phyloP scores from a whole-genome alignment of 23 tunicate genomes.

The Halocynthia roretzi region DNA sequence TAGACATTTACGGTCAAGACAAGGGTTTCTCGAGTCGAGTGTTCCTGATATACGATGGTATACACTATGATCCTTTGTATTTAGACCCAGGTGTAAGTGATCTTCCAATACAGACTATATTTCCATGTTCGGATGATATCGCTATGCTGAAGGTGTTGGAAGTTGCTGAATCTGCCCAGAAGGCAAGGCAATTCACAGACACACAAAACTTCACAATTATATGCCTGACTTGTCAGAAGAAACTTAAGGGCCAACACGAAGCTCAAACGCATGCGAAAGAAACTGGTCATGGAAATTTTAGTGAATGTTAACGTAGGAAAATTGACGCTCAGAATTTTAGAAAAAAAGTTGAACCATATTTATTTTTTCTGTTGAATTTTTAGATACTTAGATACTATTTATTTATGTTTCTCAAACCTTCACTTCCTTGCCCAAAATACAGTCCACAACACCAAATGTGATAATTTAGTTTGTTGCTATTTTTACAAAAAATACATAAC shows the following conservation, averaged over 20 bases:
- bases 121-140: slow-evolving; percentile 44
- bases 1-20: slow-evolving; percentile 80
- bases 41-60: slow-evolving; percentile 82
- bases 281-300: slow-evolving; percentile 91
- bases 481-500: too few species aligned
- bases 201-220: slow-evolving; percentile 53
- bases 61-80: slow-evolving; percentile 85
- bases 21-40: slow-evolving; percentile 37
- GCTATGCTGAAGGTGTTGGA: slow-evolving; percentile 48
- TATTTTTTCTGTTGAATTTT: too few species aligned
- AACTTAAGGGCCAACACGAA: slow-evolving; percentile 53
- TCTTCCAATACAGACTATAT: slow-evolving; percentile 64
- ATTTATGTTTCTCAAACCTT: too few species aligned
- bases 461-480: too few species aligned
- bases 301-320: slow-evolving; percentile 22
- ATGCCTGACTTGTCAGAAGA: slow-evolving; percentile 71
- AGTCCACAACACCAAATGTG: too few species aligned
- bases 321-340: background rate
- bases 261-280: slow-evolving; percentile 76
- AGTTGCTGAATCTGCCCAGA: slow-evolving; percentile 46
- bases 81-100: slow-evolving; percentile 34
- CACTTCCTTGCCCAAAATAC: too few species aligned
- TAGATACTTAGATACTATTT: too few species aligned
- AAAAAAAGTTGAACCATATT: too few species aligned
- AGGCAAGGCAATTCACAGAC: slow-evolving; percentile 68